Percentiles rank a stretch among this genome's conserved stretches.
Evolutionary conservation across 2,113 vertebrate genomes (phyloP).

Genomic region (Pontoporia blainvillei): DNA sequence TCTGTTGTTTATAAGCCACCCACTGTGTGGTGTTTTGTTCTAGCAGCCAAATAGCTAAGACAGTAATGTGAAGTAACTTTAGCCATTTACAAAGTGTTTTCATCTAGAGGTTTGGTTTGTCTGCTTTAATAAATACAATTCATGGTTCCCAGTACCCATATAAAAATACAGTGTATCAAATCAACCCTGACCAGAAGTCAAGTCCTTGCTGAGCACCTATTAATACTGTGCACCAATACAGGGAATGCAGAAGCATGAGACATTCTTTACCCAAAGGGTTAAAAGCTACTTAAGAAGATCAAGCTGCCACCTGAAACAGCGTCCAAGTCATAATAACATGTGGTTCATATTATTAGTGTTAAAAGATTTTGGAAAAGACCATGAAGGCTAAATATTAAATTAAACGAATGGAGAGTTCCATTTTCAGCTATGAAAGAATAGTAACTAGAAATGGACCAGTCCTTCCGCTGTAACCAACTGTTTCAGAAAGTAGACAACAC

Average conservation of each 20-base stretch:
- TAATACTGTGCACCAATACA: fast-evolving
- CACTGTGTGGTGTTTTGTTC: neutral
- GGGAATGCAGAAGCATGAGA: neutral
- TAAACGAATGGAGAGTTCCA: neutral
- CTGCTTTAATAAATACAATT: neutral
- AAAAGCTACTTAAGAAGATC: neutral
- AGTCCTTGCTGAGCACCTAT: neutral
- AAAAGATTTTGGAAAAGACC: neutral
- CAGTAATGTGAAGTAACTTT: neutral
- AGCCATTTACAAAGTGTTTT: neutral
- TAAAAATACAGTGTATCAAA: neutral
- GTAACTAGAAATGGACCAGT: neutral
- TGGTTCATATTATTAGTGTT: neutral
- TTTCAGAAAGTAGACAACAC: neutral
- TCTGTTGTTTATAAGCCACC: neutral
- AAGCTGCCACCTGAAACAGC: neutral
- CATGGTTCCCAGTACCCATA: neutral
- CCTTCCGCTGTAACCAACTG: neutral
- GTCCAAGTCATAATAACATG: neutral
- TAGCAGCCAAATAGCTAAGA: neutral
- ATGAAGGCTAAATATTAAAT: neutral
- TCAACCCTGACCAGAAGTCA: neutral
- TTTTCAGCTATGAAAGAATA: neutral
- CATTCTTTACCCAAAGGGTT: neutral
- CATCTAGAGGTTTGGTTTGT: neutral